Evolutionary conservation across 1,140 invertebrate species (phyloP), one percentile per base, ranked within the genome.

Genomic region (Coenobita brevimanus): DNA sequence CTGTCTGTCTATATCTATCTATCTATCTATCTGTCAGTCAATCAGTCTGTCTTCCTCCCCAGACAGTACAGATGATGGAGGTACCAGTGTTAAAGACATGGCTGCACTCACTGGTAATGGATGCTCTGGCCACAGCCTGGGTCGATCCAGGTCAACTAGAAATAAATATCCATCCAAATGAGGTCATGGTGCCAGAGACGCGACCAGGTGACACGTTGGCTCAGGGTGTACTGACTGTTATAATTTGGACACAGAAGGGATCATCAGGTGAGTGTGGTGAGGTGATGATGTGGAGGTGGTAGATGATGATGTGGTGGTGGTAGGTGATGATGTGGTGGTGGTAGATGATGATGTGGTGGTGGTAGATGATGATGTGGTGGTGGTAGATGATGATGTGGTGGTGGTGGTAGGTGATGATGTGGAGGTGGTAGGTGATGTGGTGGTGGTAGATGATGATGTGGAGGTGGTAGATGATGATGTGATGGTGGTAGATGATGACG

Each of bases 81-180:
- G 92, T 94, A 85, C 94, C 94, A 15, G 89, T 94, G 36, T 91
- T 94, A n/a, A 94, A 94, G 88, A 93, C 92, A 17, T 94, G 94
- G 94, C 93, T 94, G 71, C 93, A 94, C 88, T 93, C 93, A 17
- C 92, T 94, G 33, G 93, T 94, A 1, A 93, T 93, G 89, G 94
- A 94, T 82, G 93, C 93, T 30, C 89, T 94, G n/a, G 93, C 93
- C n/a, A 94, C 92, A 89, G 93, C 93, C 81, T 92, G 94, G 89
- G 94, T 94, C 38, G 94, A 94, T 90, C 94, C 94, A 2, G 93
- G 93, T 2, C 93, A 93, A 83, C 87, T 94, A 15, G 93, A 94
- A 79, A 86, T 94, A 57, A 92, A 93, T 76, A 90, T 94, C 4
- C 91, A 92, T 43, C 92, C 92, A 17, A 92, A 90, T 2, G 93